A percentile compares a stretch with the other conserved stretches of the same genome.
Conservation (phyloP, 2,797 vertebrate genomes). For the Taeniopygia guttata region DNA sequence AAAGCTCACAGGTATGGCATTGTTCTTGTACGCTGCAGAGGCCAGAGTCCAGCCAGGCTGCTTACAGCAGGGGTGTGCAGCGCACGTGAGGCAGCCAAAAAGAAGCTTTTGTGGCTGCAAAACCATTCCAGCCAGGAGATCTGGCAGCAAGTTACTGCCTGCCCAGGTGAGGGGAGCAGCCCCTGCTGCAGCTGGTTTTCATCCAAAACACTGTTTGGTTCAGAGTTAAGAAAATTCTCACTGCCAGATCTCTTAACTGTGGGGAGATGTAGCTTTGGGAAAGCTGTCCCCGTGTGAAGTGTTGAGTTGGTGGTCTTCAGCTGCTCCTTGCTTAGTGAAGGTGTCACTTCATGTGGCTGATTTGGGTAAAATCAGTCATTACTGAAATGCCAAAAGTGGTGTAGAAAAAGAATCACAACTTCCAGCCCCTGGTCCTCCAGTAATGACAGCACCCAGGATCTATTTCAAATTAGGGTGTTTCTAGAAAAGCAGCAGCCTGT, state of each 20-base stretch:
- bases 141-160: not conserved
- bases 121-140: not conserved
- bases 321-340: not conserved
- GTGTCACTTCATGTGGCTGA: not conserved
- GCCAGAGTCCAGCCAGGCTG: not conserved
- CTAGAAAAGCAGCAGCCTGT: not conserved
- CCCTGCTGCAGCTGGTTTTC: not conserved
- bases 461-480: not conserved
- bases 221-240: rapidly evolving
- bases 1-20: not conserved
- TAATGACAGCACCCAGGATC: not conserved
- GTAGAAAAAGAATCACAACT: not conserved
- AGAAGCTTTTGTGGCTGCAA: not conserved
- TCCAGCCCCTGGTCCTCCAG: not conserved
- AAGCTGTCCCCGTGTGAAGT: not conserved
- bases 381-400: not conserved
- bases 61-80: not conserved
- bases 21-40: rapidly evolving
- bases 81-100: rapidly evolving
- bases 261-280: not conserved
- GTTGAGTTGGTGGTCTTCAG: not conserved
- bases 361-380: not conserved
- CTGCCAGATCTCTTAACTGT: not conserved
- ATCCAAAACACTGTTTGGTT: not conserved
- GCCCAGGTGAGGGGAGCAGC: not conserved